These are phyloP conservation scores for Buceros bicornis DNA, from an alignment of 2,797 vertebrate genomes.

Conservation along the genomic window DNA sequence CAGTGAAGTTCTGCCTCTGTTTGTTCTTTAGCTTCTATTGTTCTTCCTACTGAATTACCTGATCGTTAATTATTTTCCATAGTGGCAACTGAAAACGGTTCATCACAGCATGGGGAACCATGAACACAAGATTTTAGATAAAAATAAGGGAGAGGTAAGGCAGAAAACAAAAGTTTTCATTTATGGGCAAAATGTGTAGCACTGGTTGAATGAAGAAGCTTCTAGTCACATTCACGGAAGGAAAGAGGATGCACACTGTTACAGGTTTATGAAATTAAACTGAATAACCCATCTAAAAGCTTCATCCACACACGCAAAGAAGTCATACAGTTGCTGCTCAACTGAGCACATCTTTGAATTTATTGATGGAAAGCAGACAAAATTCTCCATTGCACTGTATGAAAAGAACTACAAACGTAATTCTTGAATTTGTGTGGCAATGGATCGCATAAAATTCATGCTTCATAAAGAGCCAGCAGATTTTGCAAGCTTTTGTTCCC, in stretches of 20 bases:
- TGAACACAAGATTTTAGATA: background rate
- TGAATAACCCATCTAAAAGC: background rate
- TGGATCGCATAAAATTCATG: background rate
- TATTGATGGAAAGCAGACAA: conserved; percentile 18
- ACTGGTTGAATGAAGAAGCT: background rate
- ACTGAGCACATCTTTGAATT: background rate
- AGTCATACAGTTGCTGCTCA: background rate
- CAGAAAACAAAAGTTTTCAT: no score
- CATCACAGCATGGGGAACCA: background rate
- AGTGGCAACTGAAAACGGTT: background rate
- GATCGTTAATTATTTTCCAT: background rate
- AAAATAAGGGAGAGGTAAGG: background rate
- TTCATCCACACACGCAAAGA: background rate
- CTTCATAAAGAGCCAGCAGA: background rate
- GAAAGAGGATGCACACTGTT: background rate
- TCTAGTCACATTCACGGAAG: background rate
- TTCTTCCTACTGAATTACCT: background rate
- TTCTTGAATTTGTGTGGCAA: background rate
- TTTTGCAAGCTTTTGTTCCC: background rate
- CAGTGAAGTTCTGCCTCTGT: background rate
- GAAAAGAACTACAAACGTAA: background rate
- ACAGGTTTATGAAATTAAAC: background rate
- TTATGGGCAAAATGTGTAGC: background rate
- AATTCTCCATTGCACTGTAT: background rate
- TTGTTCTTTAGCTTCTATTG: background rate